phyloP scores from a whole-genome alignment of 2,797 vertebrate genomes.

The Typhlichthys subterraneus region DNA sequence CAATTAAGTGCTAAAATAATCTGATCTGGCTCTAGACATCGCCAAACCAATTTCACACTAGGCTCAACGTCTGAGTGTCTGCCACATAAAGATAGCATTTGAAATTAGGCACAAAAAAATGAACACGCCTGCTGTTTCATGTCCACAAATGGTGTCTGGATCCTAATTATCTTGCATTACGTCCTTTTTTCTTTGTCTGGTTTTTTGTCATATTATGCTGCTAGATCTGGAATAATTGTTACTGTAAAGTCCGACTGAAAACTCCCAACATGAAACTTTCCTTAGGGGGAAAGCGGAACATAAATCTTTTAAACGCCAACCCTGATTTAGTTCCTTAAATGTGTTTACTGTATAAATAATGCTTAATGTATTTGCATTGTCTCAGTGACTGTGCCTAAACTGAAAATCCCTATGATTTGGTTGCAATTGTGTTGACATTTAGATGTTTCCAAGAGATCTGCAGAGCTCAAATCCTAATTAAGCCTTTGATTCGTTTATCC shows the following conservation, averaged over 20 bases:
- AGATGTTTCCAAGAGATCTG: conserved; percentile 61
- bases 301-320: conserved; percentile 12
- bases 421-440: conserved; percentile 59
- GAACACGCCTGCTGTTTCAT: conserved; percentile 7
- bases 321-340: conserved; percentile 21
- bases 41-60: conserved; percentile 47
- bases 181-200: background rate
- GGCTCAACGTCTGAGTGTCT: conserved; percentile 20
- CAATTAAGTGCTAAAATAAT: conserved; percentile 44
- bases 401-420: conserved; percentile 52
- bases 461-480: conserved; percentile 64
- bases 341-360: conserved; percentile 32
- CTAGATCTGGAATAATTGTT: background rate
- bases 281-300: background rate
- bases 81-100: conserved; percentile 5
- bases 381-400: conserved; percentile 37
- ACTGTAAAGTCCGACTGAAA: too few species aligned
- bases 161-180: conserved; percentile 10
- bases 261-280: too few species aligned
- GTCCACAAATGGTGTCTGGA: conserved; percentile 4
- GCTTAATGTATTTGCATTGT: conserved; percentile 48
- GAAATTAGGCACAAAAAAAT: conserved; percentile 5
- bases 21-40: conserved; percentile 26
- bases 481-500: conserved; percentile 72
- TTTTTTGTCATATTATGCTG: conserved; percentile 1